phyloP scores from a whole-genome alignment of 2,797 vertebrate species.

The Microctenopoma stevenorrisi region DNA sequence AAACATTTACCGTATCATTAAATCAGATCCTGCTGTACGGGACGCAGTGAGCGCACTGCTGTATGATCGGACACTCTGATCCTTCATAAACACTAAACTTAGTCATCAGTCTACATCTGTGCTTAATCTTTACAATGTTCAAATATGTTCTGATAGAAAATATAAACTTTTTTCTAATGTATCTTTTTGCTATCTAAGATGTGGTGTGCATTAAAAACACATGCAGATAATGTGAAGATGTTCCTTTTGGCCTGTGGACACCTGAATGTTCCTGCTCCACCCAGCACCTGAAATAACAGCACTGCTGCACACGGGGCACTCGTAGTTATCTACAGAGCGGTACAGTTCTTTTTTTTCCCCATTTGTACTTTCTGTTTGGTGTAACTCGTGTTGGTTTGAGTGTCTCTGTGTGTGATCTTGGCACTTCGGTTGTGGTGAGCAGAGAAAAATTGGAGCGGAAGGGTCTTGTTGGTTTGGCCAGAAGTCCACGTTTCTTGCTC shows the following conservation, averaged over 20 bases:
- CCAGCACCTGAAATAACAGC: slow-evolving; percentile 62
- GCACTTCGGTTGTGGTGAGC: slow-evolving; percentile 79
- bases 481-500: slow-evolving; percentile 14
- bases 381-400: slow-evolving; percentile 47
- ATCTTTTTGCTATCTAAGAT: not conserved
- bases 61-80: slow-evolving; percentile 18
- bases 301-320: slow-evolving; percentile 43
- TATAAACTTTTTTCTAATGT: slow-evolving; percentile 67
- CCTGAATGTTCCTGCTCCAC: slow-evolving; percentile 54
- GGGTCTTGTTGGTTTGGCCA: slow-evolving; percentile 32
- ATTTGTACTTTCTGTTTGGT: slow-evolving; percentile 17
- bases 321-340: slow-evolving; percentile 13
- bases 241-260: slow-evolving; percentile 43
- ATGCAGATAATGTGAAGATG: slow-evolving; percentile 20
- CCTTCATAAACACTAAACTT: slow-evolving; percentile 12
- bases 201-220: slow-evolving; percentile 23
- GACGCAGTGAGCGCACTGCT: slow-evolving; percentile 41
- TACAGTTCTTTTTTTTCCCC: not conserved
- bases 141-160: slow-evolving; percentile 75
- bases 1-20: not conserved
- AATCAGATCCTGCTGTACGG: slow-evolving; percentile 18
- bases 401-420: slow-evolving; percentile 73
- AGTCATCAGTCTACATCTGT: slow-evolving; percentile 48
- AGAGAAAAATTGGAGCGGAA: slow-evolving; percentile 51
- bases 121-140: slow-evolving; percentile 64